phyloP scores from a whole-genome alignment of 2,888 invertebrate genomes.

The Salticus scenicus region DNA sequence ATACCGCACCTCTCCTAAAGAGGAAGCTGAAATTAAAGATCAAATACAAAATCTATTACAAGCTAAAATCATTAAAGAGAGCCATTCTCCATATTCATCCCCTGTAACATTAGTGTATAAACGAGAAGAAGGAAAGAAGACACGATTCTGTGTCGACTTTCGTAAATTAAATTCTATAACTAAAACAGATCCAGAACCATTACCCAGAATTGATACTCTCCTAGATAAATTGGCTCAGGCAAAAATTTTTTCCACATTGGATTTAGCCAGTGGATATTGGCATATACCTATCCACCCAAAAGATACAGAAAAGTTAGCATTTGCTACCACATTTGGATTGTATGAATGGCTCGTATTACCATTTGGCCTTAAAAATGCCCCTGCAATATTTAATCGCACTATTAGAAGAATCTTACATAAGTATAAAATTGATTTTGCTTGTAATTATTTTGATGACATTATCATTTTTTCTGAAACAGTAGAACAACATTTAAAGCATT shows the following conservation, averaged over 20 bases:
- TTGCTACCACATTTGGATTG: not conserved
- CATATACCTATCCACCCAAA: not conserved
- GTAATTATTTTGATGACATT: conserved; percentile 16
- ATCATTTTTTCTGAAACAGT: not conserved
- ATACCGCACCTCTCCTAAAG: not conserved
- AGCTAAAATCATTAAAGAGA: not conserved
- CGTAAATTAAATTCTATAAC: not conserved
- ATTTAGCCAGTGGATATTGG: not conserved
- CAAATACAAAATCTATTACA: not conserved
- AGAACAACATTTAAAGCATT: not conserved
- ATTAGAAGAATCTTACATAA: not conserved
- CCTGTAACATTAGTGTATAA: not conserved
- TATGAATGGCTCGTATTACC: not conserved
- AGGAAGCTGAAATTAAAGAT: not conserved
- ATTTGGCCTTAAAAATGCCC: not conserved
- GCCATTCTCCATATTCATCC: not conserved
- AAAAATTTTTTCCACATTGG: not conserved
- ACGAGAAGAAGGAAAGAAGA: conserved; percentile 1
- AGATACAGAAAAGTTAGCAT: not conserved
- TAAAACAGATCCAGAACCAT: not conserved
- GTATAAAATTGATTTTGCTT: conserved; percentile 7
- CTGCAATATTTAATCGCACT: not conserved
- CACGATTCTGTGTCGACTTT: not conserved
- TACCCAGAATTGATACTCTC: not conserved
- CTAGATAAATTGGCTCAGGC: not conserved